Percentiles rank a stretch among this genome's conserved stretches.
Conservation (phyloP, 2,113 vertebrate species). For the Sceloporus tristichus region DNA sequence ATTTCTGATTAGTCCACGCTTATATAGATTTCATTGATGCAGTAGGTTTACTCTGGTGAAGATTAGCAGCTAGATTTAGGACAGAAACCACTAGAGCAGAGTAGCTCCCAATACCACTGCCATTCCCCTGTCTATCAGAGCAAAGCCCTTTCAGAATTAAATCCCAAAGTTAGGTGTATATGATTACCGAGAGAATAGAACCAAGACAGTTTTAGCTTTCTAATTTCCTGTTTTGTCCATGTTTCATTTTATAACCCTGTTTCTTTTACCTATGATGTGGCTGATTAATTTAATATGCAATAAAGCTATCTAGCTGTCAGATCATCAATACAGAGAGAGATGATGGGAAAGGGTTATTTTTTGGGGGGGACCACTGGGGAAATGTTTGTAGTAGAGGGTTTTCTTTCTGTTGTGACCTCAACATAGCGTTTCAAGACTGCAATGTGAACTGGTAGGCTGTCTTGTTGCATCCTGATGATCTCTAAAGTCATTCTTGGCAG, state of each 20-base stretch:
- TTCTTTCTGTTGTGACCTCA: conserved; percentile 10
- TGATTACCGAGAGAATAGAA: rapidly evolving
- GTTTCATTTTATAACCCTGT: conserved; percentile 1
- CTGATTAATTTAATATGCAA: conserved; percentile 1
- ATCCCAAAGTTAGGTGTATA: not conserved
- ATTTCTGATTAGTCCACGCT: too few species aligned
- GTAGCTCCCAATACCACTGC: rapidly evolving
- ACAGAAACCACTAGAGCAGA: not conserved
- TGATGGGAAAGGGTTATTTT: too few species aligned
- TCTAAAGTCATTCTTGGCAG: conserved; percentile 48
- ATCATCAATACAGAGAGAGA: not conserved
- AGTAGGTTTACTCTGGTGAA: too few species aligned
- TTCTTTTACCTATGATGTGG: not conserved
- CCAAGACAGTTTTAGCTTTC: not conserved
- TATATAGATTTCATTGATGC: too few species aligned
- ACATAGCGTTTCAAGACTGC: not conserved
- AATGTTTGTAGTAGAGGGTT: not conserved
- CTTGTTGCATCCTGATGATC: conserved; percentile 19
- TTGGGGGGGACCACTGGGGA: rapidly evolving
- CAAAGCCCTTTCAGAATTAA: not conserved
- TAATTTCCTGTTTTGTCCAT: conserved; percentile 13
- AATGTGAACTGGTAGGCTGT: conserved; percentile 9
- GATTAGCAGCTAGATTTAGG: too few species aligned
- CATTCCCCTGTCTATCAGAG: rapidly evolving
- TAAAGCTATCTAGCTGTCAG: not conserved